Conservation (phyloP, 2,888 invertebrate species). For the Furcula furcula region DNA sequence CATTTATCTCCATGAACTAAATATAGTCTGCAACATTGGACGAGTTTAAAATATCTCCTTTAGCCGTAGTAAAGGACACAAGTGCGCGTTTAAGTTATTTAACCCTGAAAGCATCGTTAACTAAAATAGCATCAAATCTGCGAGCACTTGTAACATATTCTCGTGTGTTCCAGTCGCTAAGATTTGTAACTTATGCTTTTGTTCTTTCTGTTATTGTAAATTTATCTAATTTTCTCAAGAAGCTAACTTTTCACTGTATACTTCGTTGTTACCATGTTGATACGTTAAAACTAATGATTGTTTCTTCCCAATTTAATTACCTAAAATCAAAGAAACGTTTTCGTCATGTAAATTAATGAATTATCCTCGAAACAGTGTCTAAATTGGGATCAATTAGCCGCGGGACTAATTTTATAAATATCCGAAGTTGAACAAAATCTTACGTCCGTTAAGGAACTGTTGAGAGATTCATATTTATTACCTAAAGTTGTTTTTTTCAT, state of each 20-base stretch:
- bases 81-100: conserved; percentile 65
- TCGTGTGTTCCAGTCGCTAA: conserved; percentile 52
- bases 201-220: no score
- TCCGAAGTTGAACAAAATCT: conserved; percentile 36
- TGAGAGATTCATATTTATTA: conserved; percentile 44
- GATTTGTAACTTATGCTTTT: conserved; percentile 40
- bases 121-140: conserved; percentile 64
- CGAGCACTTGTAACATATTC: conserved; percentile 53
- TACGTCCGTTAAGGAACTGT: conserved; percentile 34
- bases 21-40: conserved; percentile 44
- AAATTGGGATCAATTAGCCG: conserved; percentile 52
- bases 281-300: no score
- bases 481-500: conserved; percentile 15
- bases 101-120: conserved; percentile 69
- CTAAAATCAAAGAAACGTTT: conserved; percentile 20
- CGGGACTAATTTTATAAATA: conserved; percentile 46
- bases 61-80: conserved; percentile 48
- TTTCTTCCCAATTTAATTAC: no score
- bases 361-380: conserved; percentile 37
- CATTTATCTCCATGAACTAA: conserved; percentile 54
- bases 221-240: no score
- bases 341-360: conserved; percentile 51
- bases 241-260: no score
- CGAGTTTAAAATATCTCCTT: conserved; percentile 50
- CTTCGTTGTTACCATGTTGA: no score